These are phyloP conservation scores for Melanocharis versteri DNA, from an alignment of 2,113 vertebrate species.

Conservation along the genomic window DNA sequence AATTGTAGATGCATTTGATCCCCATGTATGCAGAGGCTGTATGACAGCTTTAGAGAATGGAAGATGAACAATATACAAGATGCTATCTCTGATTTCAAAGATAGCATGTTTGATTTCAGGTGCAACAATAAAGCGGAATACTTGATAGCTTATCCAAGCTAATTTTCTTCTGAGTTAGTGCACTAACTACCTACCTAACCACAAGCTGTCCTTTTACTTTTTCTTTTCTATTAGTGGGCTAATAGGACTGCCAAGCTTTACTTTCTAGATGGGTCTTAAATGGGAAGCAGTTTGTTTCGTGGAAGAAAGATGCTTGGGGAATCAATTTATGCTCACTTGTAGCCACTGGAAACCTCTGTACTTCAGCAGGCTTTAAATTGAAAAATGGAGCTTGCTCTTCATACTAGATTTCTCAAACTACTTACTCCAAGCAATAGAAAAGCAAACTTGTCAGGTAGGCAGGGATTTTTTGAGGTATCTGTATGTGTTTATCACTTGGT, in stretches of 20 bases:
- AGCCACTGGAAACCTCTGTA: not conserved
- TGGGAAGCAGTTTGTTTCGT: slow-evolving; percentile 28
- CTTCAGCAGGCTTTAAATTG: not conserved
- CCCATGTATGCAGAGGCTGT: not conserved
- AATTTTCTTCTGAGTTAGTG: not conserved
- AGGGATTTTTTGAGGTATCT: not conserved
- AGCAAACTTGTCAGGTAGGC: not conserved
- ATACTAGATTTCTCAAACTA: not conserved
- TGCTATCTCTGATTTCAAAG: not conserved
- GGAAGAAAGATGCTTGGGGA: not conserved
- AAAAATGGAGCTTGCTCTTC: slow-evolving; percentile 6
- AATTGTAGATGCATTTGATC: not conserved
- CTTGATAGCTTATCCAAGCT: not conserved
- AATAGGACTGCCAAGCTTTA: slow-evolving; percentile 19
- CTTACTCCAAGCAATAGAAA: not conserved
- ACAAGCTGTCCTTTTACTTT: not conserved
- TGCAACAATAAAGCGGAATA: not conserved
- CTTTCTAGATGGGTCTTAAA: slow-evolving; percentile 13
- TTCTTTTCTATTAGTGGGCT: not conserved
- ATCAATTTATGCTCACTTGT: not conserved
- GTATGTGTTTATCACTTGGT: not conserved
- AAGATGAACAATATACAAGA: not conserved
- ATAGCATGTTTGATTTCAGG: not conserved
- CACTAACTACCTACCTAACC: not conserved
- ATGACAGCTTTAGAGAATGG: not conserved